Conservation (phyloP, 2,888 invertebrate species). For the Agrotis clavis region DNA sequence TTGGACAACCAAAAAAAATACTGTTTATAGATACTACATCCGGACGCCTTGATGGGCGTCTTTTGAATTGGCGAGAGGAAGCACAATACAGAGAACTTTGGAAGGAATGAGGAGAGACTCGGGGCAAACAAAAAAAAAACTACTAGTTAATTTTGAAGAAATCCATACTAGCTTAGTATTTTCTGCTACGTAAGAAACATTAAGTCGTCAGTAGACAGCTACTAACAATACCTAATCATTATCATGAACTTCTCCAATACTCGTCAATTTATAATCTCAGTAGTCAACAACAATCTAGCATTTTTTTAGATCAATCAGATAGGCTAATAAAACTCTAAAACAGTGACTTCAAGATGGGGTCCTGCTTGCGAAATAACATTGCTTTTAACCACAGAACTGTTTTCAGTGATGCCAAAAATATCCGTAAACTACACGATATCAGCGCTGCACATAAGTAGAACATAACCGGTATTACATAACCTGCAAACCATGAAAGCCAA, state of each 20-base stretch:
- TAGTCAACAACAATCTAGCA: not conserved
- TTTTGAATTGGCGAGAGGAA: too few species aligned
- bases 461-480: slow-evolving; percentile 35
- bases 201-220: not conserved
- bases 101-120: not conserved
- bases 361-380: not conserved
- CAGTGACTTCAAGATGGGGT: not conserved
- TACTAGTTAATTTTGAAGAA: too few species aligned
- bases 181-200: too few species aligned
- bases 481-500: slow-evolving; percentile 54
- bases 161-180: too few species aligned
- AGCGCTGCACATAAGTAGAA: slow-evolving; percentile 16
- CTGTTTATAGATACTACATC: too few species aligned
- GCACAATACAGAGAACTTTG: too few species aligned
- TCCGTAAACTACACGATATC: slow-evolving; percentile 9
- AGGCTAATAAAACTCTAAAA: not conserved
- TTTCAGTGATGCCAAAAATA: not conserved
- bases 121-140: too few species aligned
- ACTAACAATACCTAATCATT: not conserved
- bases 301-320: not conserved
- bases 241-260: not conserved
- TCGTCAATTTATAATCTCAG: not conserved
- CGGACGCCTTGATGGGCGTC: too few species aligned
- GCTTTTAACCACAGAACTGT: not conserved
- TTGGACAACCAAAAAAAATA: not conserved